Conservation (phyloP, 2,113 vertebrate species). For the Fregata magnificens region DNA sequence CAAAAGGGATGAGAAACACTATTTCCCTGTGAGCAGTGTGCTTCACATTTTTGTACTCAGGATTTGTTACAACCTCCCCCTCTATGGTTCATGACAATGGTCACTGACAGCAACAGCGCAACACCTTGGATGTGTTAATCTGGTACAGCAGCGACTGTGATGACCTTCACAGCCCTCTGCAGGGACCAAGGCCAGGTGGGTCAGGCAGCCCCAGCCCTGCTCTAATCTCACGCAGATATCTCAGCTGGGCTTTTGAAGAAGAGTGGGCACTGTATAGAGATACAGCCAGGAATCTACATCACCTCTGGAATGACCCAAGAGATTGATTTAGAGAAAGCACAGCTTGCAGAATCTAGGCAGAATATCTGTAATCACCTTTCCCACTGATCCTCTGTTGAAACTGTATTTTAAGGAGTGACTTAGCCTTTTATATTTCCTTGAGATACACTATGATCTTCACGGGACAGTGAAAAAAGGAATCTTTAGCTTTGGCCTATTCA, state of each 20-base stretch:
- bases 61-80: neutral
- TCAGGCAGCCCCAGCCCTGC: neutral
- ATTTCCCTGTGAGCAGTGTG: neutral
- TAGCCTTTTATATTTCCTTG: neutral
- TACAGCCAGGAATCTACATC: neutral
- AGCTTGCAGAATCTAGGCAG: neutral
- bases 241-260: neutral
- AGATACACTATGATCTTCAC: neutral
- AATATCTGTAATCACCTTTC: neutral
- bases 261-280: neutral
- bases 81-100: neutral
- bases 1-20: neutral
- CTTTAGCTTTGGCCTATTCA: neutral
- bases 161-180: neutral
- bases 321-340: neutral
- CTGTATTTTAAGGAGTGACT: neutral
- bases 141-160: rapidly evolving
- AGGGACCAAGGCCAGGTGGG: neutral
- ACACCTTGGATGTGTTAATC: neutral
- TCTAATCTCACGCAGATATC: rapidly evolving
- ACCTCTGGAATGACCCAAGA: neutral
- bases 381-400: neutral
- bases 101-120: neutral
- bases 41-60: neutral
- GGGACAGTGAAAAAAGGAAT: neutral